Conservation (phyloP, 2,797 vertebrate genomes). For the Cirrhinus mrigala region DNA sequence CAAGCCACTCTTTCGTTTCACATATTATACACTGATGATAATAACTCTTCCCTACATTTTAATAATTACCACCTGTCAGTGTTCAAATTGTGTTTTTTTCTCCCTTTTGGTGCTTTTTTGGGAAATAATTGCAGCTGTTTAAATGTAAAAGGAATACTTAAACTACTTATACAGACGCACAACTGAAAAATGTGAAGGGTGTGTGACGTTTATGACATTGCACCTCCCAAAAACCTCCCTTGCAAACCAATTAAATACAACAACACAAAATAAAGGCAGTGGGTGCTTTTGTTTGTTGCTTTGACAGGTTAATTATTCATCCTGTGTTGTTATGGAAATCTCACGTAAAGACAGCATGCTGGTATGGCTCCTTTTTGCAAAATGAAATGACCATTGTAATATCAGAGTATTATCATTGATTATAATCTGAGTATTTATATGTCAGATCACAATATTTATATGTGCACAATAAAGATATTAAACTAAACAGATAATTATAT, state of each 20-base stretch:
- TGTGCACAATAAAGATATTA: background rate
- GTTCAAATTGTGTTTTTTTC: background rate
- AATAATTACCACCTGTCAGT: constrained; percentile 34
- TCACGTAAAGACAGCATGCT: background rate
- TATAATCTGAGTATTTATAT: background rate
- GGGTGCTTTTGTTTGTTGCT: background rate
- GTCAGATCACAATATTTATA: background rate
- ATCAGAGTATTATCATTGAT: no score
- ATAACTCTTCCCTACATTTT: background rate
- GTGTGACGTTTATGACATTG: constrained; percentile 3
- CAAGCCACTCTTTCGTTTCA: background rate
- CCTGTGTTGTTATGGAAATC: background rate
- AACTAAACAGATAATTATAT: background rate
- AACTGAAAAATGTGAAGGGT: background rate
- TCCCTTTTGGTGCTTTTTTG: background rate
- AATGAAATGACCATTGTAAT: background rate
- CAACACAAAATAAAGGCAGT: background rate
- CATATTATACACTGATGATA: background rate
- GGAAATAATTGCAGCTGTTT: constrained; percentile 36
- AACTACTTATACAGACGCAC: background rate
- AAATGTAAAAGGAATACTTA: background rate
- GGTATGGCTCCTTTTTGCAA: background rate
- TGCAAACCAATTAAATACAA: constrained; percentile 29
- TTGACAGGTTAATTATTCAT: constrained; percentile 34
- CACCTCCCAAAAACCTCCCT: constrained; percentile 7